Conservation (phyloP, 2,113 vertebrate genomes). For the Hippocampus barbouri region DNA sequence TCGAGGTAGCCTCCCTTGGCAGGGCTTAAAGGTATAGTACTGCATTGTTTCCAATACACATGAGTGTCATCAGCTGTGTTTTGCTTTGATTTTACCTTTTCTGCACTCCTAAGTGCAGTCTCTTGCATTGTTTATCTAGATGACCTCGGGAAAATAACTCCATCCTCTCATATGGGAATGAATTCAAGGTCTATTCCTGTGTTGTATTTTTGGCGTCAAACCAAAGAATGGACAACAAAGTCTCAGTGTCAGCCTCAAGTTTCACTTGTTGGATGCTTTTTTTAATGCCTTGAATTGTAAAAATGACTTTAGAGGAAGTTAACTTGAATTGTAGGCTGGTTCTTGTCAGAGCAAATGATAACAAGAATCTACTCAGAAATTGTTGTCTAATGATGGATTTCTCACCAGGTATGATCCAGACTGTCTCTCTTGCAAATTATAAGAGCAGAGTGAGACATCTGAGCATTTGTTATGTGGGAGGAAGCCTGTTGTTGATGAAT, state of each 20-base stretch:
- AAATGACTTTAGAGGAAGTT: not conserved
- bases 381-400: constrained; percentile 1
- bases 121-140: not conserved
- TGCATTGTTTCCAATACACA: not conserved
- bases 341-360: not conserved
- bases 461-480: constrained; percentile 67
- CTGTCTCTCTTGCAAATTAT: constrained; percentile 22
- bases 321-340: not conserved
- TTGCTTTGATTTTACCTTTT: not conserved
- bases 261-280: not conserved
- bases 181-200: constrained; percentile 16
- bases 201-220: constrained; percentile 12
- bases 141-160: constrained; percentile 6
- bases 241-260: not conserved
- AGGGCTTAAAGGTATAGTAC: constrained; percentile 88
- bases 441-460: constrained; percentile 40
- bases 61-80: constrained; percentile 10
- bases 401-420: not conserved
- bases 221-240: not conserved
- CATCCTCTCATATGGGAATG: constrained; percentile 14
- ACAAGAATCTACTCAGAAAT: not conserved
- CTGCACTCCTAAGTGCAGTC: not conserved
- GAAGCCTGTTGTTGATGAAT: constrained; percentile 57
- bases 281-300: not conserved
- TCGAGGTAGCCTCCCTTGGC: constrained; percentile 94